A percentile compares a stretch with the other conserved stretches of the same genome.
These are phyloP conservation scores for Sarotherodon lohbergeri DNA, from an alignment of 2,113 vertebrate genomes.

Conservation along the genomic window DNA sequence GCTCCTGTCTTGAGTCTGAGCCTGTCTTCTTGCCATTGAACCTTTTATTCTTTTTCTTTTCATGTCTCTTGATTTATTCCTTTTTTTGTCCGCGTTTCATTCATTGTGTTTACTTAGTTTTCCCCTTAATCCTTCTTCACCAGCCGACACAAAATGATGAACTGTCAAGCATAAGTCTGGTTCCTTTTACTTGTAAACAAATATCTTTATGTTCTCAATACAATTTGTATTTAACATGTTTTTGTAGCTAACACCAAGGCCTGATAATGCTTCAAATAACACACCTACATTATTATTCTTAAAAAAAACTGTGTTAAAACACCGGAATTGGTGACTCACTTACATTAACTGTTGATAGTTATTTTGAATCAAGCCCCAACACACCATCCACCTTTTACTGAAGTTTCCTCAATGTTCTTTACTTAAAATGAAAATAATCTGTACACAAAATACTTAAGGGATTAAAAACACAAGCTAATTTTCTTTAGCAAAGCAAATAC, in stretches of 20 bases:
- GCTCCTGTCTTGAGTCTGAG: slow-evolving; percentile 7
- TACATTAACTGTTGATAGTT: background rate
- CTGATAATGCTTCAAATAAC: background rate
- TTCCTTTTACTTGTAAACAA: background rate
- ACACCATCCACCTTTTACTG: background rate
- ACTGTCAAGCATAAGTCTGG: background rate
- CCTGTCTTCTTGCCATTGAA: slow-evolving; percentile 1
- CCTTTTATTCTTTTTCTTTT: slow-evolving; percentile 6
- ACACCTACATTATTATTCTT: background rate
- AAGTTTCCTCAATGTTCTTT: background rate
- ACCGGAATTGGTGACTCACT: background rate
- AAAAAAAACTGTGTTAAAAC: background rate
- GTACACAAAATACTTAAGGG: background rate
- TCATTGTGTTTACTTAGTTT: background rate
- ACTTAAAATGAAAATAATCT: background rate
- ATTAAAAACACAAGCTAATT: background rate
- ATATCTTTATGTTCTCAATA: background rate
- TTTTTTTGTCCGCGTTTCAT: background rate
- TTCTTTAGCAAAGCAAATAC: background rate
- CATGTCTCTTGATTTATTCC: background rate
- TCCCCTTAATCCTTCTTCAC: background rate
- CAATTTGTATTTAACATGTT: background rate
- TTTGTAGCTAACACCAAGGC: background rate
- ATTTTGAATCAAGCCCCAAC: background rate
- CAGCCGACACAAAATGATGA: background rate